These are phyloP conservation scores for Drosophila diplacantha DNA, from an alignment of 2,888 invertebrate species.

Conservation along the genomic window DNA sequence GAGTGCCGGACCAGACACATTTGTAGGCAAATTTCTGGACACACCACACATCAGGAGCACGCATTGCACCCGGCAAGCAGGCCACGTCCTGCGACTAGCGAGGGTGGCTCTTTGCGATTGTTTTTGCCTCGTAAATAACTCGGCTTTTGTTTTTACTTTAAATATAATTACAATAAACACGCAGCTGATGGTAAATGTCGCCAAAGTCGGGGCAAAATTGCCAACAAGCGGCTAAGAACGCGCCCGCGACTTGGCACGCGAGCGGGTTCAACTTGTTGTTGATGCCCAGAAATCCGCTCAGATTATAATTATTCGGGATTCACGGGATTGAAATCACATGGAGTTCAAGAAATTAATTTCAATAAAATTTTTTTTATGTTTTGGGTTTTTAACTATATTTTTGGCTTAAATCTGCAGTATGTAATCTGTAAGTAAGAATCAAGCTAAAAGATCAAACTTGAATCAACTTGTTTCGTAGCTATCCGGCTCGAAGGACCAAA, in stretches of 20 bases:
- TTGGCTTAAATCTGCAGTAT: fast-evolving
- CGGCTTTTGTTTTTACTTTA: constrained; percentile 48
- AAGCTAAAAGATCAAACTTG: neutral
- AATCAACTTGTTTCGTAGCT: neutral
- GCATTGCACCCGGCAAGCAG: constrained; percentile 34
- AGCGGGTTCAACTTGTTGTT: constrained; percentile 35
- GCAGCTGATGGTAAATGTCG: constrained; percentile 54
- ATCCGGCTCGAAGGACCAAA: neutral
- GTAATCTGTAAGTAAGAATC: neutral
- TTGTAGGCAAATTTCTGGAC: constrained; percentile 64
- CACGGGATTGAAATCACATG: constrained; percentile 1
- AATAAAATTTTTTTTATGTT: no score
- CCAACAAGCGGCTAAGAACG: constrained; percentile 51
- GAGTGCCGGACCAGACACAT: constrained; percentile 58
- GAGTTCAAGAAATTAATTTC: no score
- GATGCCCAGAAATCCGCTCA: constrained; percentile 17
- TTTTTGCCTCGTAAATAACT: constrained; percentile 57
- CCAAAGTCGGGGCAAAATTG: constrained; percentile 56
- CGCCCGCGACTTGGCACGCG: constrained; percentile 50
- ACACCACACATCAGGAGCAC: constrained; percentile 29
- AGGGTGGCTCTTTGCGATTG: constrained; percentile 19
- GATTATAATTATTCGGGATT: constrained; percentile 33
- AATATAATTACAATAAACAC: constrained; percentile 75
- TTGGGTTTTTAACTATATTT: no score
- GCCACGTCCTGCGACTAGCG: constrained; percentile 30